Evolutionary conservation across 2,888 invertebrate genomes (phyloP).

Genomic region (Beris chalybata): DNA sequence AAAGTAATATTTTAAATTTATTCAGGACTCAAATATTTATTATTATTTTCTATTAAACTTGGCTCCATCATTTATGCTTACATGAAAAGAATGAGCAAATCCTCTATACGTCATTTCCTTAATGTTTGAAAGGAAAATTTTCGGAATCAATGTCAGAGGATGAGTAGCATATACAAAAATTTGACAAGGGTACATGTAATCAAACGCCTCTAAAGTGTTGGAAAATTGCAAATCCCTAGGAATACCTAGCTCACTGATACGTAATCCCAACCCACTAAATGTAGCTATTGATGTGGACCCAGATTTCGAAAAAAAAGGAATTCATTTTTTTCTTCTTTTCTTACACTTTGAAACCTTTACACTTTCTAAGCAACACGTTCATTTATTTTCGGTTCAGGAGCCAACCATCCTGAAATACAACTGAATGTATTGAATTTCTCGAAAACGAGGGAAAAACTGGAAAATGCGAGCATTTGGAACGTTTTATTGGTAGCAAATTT

Average conservation of each 20-base stretch:
- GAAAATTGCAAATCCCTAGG: conserved; percentile 24
- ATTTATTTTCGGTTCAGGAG: too few relatives aligned
- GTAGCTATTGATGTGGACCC: conserved; percentile 6
- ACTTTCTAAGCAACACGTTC: too few relatives aligned
- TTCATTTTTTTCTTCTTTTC: too few relatives aligned
- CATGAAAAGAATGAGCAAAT: background rate
- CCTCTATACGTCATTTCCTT: background rate
- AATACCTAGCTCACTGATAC: conserved; percentile 24
- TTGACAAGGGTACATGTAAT: conserved; percentile 28
- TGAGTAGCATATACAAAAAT: conserved; percentile 9
- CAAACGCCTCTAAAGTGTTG: conserved; percentile 29
- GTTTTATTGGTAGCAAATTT: conserved; percentile 50
- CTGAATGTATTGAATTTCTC: too few relatives aligned
- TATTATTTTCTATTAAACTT: conserved; percentile 5
- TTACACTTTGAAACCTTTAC: too few relatives aligned
- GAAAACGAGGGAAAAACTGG: conserved; percentile 33
- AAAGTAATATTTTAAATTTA: too few relatives aligned
- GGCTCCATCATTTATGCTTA: conserved; percentile 1
- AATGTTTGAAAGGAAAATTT: background rate
- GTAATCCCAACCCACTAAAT: background rate
- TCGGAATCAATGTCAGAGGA: conserved; percentile 13
- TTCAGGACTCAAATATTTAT: background rate
- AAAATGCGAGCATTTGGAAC: conserved; percentile 44
- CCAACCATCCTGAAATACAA: too few relatives aligned
- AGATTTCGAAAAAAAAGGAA: too few relatives aligned